Evolutionary conservation across 2,113 vertebrate genomes (phyloP), one percentile per base, ranked within the genome.

Genomic region (Natator depressus): DNA sequence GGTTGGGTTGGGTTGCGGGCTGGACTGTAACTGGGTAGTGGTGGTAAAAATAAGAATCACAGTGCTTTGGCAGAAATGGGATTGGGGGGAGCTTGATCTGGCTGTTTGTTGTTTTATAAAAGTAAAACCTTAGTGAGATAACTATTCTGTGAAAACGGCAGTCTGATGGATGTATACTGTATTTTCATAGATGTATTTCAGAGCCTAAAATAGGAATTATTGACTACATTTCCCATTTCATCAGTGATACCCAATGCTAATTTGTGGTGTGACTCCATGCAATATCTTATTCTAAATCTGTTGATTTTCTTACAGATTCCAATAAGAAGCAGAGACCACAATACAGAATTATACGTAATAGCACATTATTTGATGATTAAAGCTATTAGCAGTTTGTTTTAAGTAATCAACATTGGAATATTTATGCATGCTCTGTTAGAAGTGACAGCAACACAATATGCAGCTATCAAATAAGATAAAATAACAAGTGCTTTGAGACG

Each of bases 281-380:
- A 5, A 9, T 42, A 0, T 89, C 38, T 88, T 72, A 76, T 51
- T 55, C 93, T 46, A 76, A 81, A 89, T 86, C 83, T 17, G 2
- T 1, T 90, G 85, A 51, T 93, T 93, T 86, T 82, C 49, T 87
- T 42, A 29, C 2, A 25, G 75, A 38, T 69, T 89, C 5, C 90
- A 80, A 3, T 1, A 89, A 31, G 53, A 87, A 88, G 46, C 31
- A 53, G 31, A 86, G 14, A 62, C 12, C 24, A 79, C 50, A 82
- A 12, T 50, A 27, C 1, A 3, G 57, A 87, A n/a, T 94, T 89
- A 22, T 4, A 53, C 24, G 90, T 57, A 59, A 85, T 72, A 80
- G 88, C 1, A 85, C 85, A 89, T 90, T 85, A 91, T 87, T 53
- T 82, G 59, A 82, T 85, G 16, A 84, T 94, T 97, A 94, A 82